Percentiles rank a stretch among this genome's conserved stretches.
These are phyloP conservation scores for Pandion haliaetus DNA, from an alignment of 2,113 vertebrate genomes.

Conservation along the genomic window DNA sequence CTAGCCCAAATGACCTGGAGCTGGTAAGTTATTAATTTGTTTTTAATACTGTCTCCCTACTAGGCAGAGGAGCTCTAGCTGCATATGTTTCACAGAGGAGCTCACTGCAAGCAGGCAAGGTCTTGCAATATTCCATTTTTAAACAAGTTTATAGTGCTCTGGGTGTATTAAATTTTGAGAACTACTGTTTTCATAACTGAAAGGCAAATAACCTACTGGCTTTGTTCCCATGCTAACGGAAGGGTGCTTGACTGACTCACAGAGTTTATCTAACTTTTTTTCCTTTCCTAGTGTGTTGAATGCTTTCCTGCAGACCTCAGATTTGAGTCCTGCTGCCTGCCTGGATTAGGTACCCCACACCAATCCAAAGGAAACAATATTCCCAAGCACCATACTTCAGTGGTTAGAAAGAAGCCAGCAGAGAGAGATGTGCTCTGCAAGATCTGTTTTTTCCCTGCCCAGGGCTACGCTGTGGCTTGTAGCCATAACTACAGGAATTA, in stretches of 20 bases:
- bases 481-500: neutral
- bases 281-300: neutral
- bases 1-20: neutral
- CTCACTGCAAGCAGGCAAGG: neutral
- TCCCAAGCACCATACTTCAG: neutral
- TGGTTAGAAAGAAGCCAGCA: neutral
- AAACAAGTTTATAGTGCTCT: neutral
- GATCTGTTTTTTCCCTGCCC: neutral
- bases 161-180: neutral
- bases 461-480: neutral
- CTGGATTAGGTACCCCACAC: neutral
- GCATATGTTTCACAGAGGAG: neutral
- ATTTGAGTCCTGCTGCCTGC: neutral
- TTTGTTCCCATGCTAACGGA: neutral
- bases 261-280: neutral
- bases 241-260: neutral
- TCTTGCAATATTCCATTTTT: neutral
- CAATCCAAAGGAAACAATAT: neutral
- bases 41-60: neutral
- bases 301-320: neutral
- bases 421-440: neutral
- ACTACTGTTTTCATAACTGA: conserved; percentile 23
- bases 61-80: neutral
- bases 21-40: neutral
- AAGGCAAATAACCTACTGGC: conserved; percentile 22